Conservation (phyloP, 2,888 invertebrate genomes). For the Dexiosoma caninum region DNA sequence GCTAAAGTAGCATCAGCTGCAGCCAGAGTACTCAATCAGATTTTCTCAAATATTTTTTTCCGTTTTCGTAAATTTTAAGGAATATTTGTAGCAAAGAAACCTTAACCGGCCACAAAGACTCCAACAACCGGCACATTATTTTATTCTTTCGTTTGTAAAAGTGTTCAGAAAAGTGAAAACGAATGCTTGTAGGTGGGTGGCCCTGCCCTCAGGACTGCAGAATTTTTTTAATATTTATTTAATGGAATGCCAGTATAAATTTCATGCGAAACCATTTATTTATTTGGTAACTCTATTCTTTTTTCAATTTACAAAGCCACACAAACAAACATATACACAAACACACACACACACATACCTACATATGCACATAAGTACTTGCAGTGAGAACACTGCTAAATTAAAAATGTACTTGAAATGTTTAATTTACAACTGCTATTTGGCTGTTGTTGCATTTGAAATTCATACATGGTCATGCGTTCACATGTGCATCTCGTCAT, state of each 20-base stretch:
- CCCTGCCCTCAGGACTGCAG: not conserved
- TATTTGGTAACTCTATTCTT: conserved; percentile 11
- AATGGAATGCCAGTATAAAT: not conserved
- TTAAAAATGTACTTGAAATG: conserved; percentile 22
- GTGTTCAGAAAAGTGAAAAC: too few species aligned
- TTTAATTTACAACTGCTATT: conserved; percentile 40
- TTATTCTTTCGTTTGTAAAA: not conserved
- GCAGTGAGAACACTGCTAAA: conserved; percentile 11
- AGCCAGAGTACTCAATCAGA: conserved; percentile 4
- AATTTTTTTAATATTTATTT: not conserved
- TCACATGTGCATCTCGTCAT: not conserved
- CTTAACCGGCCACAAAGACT: not conserved
- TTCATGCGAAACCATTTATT: not conserved
- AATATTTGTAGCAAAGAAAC: not conserved
- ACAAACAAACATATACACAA: not conserved
- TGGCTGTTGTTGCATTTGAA: not conserved
- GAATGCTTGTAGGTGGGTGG: too few species aligned
- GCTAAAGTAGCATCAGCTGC: conserved; percentile 24
- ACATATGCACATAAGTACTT: not conserved
- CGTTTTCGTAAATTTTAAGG: not conserved
- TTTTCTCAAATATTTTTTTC: not conserved
- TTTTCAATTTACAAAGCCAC: not conserved
- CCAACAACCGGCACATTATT: not conserved
- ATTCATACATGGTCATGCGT: not conserved
- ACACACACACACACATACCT: not conserved